Base-by-base conservation (phyloP, 2,113 vertebrate genomes). In the Rhinichthys klamathensis region DNA sequence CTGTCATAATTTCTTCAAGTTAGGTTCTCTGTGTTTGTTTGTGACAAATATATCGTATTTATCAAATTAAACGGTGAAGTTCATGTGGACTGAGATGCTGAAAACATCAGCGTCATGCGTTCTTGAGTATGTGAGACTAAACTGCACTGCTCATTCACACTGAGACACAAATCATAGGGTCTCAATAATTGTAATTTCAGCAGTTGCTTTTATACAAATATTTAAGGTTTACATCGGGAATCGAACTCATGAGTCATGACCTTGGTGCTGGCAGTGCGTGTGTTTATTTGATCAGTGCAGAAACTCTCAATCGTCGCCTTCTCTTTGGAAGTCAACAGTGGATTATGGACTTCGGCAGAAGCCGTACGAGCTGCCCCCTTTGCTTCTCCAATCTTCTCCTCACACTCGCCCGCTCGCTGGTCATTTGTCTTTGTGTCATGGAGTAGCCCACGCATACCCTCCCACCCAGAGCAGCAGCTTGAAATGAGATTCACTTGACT, bases 401-500 rank as follows among this genome's bases (percentile, higher is more conserved):
- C 82, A 18, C 32, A 46, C 35, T 51, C 41, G 16, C 21, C 12
- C 18, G 5, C 27, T 74, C 60, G 41, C 51, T 81, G 77, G 77
- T 72, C 69, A 85, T 85, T 85, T 85, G 84, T 81, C 78, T 72
- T 74, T 80, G 67, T 58, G 61, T 77, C 65, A 83, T 11, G 7
- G 16, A 76, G 13, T 41, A 74, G 44, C 65, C 41, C 56, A 84
- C 27, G 7, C 63, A 72, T 21, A 51, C 77, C 32, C 65, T 61
- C 84, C 63, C 60, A 72, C 87, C 74, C 49, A 60, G 90, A 90
- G 84, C 91, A 90, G 87, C 81, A 93, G 91, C 91, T 92, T 93
- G 90, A 94, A 94, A 94, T 93, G 92, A 91, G 91, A 92, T 93
- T 92, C 90, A 89, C 85, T 92, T 90, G 90, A 92, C 91, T 93